Evolutionary conservation across 2,113 vertebrate species (phyloP), one percentile per base, ranked within the genome.

Genomic region (Oenanthe melanoleuca): DNA sequence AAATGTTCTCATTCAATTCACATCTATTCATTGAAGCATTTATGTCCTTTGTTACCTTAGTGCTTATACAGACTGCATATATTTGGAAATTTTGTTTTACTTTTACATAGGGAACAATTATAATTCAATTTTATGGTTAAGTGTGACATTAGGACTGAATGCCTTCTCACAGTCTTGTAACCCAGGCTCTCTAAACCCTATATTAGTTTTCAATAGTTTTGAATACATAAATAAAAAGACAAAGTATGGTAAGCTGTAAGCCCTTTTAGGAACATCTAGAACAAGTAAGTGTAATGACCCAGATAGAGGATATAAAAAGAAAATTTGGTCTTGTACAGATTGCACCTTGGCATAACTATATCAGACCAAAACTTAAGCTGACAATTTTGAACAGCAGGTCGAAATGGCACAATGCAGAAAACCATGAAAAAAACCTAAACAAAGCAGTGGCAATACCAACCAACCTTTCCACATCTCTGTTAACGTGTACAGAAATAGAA

Each of bases 401-500:
- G 11, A 80, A 80, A 86, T 24, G 75, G 88, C 60, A 96, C 86
- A 94, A 80, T 92, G 55, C 14, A 90, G 19, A 93, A 90, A 93
- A 78, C 33, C 86, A 94, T 25, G 60, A 90, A 90, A 92, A 96
- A 92, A 85, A 9, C 8, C 86, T 83, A 77, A 93, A 92, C 75
- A 80, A 95, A 94, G 74, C 92, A 74, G 95, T 86, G 86, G 92
- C 60, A 67, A 94, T 21, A 80, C 91, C 94, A 92, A 91, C 88
- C 95, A 94, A 93, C 92, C 92, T 96, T 94, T 97, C 94, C 91
- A 95, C 90, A 94, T 96, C 91, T 80, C 80, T 93, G 95, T 86
- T 90, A 96, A 92, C 92, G 29, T 86, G 94, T 83, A 93, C 94
- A 90, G 86, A 97, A 97, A 97, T 97, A 97, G 96, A 88, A 93